Evolutionary conservation across 2,797 vertebrate species (phyloP).

Genomic region (Oreochromis grahami): DNA sequence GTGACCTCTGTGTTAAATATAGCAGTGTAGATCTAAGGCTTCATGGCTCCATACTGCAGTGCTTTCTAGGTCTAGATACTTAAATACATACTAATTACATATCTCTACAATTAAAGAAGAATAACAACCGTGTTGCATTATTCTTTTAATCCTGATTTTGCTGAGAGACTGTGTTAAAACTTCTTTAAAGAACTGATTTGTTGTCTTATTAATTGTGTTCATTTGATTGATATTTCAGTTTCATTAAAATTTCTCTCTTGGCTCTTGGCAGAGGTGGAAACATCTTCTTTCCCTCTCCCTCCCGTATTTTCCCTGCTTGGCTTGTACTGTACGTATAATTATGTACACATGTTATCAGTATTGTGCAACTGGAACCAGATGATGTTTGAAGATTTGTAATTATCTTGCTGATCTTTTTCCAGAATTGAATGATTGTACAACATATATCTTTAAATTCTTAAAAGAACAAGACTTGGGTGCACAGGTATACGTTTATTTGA

Average conservation of each 20-base stretch:
- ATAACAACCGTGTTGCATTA: not conserved
- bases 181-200: not conserved
- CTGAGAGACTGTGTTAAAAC: fast-evolving
- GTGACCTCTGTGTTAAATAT: not conserved
- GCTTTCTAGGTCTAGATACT: not conserved
- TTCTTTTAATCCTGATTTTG: not conserved
- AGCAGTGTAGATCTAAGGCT: fast-evolving
- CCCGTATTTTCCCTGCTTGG: not conserved
- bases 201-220: fast-evolving
- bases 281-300: fast-evolving
- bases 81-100: not conserved
- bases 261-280: not conserved
- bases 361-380: not conserved
- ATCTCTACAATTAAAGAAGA: not conserved
- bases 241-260: not conserved
- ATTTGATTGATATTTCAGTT: not conserved
- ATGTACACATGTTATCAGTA: not conserved
- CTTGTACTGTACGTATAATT: fast-evolving
- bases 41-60: not conserved
- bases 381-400: not conserved
- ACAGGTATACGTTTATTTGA: not conserved
- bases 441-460: not conserved
- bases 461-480: not conserved
- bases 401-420: fast-evolving
- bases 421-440: not conserved